phyloP scores from a whole-genome alignment of 2,888 invertebrate genomes.

The Heliconius ethilla region DNA sequence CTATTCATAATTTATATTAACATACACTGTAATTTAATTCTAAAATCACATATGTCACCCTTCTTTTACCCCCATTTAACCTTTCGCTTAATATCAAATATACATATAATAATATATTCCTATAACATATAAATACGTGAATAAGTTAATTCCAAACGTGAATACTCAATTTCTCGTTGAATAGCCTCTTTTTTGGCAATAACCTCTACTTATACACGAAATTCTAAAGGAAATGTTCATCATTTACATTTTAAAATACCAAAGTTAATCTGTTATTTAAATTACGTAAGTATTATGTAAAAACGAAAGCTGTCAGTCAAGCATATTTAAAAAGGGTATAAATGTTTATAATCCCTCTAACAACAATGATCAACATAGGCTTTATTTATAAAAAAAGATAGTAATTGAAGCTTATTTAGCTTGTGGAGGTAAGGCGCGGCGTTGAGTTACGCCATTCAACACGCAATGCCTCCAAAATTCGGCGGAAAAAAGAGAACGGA shows the following conservation, averaged over 20 bases:
- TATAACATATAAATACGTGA: constrained; percentile 2
- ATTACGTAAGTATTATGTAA: constrained; percentile 2
- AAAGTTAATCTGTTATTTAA: constrained; percentile 19
- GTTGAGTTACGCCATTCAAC: too few relatives aligned
- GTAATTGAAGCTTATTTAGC: too few relatives aligned
- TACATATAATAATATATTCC: not conserved
- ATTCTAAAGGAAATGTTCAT: not conserved
- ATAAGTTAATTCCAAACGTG: constrained; percentile 18
- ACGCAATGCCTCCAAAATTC: too few relatives aligned
- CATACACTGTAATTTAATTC: not conserved
- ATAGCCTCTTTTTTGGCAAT: not conserved
- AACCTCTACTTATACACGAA: not conserved
- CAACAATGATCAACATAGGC: too few relatives aligned
- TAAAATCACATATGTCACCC: not conserved
- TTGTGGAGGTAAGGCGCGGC: too few relatives aligned
- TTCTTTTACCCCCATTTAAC: too few relatives aligned
- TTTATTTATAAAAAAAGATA: too few relatives aligned
- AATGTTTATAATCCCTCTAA: too few relatives aligned
- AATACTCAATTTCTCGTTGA: constrained; percentile 26
- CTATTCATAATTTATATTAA: not conserved
- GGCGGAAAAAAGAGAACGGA: too few relatives aligned
- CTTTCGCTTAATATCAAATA: not conserved
- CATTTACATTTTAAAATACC: constrained; percentile 8
- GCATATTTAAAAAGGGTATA: too few relatives aligned
- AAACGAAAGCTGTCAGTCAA: constrained; percentile 14